A percentile compares a stretch with the other conserved stretches of the same genome.
Evolutionary conservation across 2,113 vertebrate genomes (phyloP).

Genomic region (Mus spicilegus): DNA sequence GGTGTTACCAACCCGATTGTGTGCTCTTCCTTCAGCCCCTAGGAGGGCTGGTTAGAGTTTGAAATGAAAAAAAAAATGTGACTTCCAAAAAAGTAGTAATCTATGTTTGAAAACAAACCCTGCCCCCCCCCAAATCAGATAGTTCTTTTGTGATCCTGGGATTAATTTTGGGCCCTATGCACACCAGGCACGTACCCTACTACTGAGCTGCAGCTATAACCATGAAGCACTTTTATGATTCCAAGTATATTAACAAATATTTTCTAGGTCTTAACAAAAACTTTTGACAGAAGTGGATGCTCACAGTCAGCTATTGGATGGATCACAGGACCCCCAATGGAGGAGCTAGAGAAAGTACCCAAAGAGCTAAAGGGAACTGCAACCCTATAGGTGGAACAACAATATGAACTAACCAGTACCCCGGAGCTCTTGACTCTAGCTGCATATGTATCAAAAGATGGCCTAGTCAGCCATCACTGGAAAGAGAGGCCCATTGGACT

Average conservation of each 20-base stretch:
- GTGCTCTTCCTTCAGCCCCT: not conserved
- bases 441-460: no score
- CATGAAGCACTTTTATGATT: constrained; percentile 14
- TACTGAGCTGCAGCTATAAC: not conserved
- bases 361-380: no score
- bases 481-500: no score
- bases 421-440: no score
- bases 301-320: no score
- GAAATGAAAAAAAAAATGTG: constrained; percentile 26
- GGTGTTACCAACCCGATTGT: not conserved
- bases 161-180: not conserved
- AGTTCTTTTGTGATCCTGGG: not conserved
- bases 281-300: not conserved
- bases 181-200: not conserved
- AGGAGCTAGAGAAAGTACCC: no score
- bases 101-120: not conserved
- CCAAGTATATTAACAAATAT: constrained; percentile 8
- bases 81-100: not conserved
- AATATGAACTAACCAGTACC: no score
- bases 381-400: no score
- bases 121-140: not conserved
- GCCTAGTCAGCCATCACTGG: no score
- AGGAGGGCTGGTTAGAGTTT: not conserved
- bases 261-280: not conserved
- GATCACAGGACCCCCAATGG: no score